A percentile compares a stretch with the other conserved stretches of the same genome.
Conservation (phyloP, 2,113 vertebrate species). For the Hemibagrus wyckioides region DNA sequence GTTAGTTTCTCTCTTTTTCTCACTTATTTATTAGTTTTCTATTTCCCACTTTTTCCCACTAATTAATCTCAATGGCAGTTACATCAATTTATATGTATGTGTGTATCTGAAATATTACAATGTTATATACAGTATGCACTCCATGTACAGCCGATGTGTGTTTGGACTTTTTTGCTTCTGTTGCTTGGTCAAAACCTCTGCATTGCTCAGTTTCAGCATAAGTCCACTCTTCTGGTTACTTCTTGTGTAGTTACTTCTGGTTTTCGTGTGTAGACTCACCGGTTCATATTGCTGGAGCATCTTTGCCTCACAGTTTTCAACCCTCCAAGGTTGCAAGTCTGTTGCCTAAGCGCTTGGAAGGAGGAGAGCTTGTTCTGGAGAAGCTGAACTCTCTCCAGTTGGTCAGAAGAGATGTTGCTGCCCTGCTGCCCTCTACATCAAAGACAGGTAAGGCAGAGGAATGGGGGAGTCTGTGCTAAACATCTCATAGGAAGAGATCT, state of each 20-base stretch:
- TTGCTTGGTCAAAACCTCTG: no score
- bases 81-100: background rate
- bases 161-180: no score
- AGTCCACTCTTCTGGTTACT: no score
- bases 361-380: constrained; percentile 54
- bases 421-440: constrained; percentile 41
- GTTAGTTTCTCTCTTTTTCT: constrained; percentile 67
- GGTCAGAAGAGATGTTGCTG: constrained; percentile 24
- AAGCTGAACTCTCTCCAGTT: constrained; percentile 54
- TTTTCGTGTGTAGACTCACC: constrained; percentile 73
- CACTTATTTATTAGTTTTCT: background rate
- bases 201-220: no score
- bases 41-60: background rate
- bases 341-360: constrained; percentile 63
- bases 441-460: constrained; percentile 61
- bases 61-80: background rate
- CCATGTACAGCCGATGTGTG: no score
- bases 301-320: constrained; percentile 65
- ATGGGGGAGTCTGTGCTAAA: background rate
- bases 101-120: background rate
- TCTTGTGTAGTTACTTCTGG: background rate
- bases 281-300: constrained; percentile 66
- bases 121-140: no score
- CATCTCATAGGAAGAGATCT: background rate
- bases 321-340: constrained; percentile 67